Conservation (phyloP, 2,113 vertebrate species). For the Psettodes erumei region DNA sequence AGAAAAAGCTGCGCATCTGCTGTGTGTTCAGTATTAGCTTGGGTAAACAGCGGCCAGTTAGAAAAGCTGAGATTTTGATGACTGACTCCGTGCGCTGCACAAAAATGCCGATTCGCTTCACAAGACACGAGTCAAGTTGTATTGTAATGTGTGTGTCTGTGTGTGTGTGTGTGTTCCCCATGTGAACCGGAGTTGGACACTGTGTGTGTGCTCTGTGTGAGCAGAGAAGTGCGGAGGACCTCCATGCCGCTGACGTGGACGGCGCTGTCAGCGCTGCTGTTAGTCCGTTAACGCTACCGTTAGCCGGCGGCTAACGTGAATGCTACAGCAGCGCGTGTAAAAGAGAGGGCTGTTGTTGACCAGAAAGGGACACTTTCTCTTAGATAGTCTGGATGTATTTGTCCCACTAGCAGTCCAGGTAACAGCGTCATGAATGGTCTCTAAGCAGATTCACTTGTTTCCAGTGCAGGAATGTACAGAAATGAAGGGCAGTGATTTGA, state of each 20-base stretch:
- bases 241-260: conserved; percentile 82
- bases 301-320: neutral
- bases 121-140: neutral
- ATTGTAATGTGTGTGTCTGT: accelerated
- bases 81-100: too few relatives aligned
- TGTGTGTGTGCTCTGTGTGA: accelerated
- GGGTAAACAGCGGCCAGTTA: neutral
- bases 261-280: neutral
- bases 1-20: too few relatives aligned
- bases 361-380: neutral
- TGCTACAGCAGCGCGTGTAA: neutral
- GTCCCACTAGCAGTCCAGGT: neutral
- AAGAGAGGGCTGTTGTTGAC: neutral
- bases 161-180: too few relatives aligned
- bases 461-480: too few relatives aligned
- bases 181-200: neutral
- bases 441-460: too few relatives aligned
- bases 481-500: neutral
- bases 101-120: too few relatives aligned
- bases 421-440: too few relatives aligned
- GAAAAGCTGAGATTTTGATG: neutral
- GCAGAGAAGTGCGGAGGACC: neutral
- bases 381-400: neutral
- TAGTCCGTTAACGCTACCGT: neutral
- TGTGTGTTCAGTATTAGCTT: neutral